Evolutionary conservation across 2,797 vertebrate genomes (phyloP).

Genomic region (Miichthys miiuy): DNA sequence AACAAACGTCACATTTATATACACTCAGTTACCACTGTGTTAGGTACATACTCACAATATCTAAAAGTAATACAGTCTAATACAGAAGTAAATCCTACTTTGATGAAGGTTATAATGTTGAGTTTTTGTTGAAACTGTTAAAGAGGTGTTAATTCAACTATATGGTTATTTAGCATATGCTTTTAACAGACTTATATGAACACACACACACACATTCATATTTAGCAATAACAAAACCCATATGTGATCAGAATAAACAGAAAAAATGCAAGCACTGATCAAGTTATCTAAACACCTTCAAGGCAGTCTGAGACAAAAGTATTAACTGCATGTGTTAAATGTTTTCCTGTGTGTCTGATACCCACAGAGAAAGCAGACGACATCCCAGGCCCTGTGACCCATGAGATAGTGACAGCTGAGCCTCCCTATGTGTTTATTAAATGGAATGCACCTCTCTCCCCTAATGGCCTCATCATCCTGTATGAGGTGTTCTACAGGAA

Average conservation of each 20-base stretch:
- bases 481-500: slow-evolving; percentile 95
- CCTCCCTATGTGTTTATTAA: slow-evolving; percentile 86
- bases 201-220: not conserved
- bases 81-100: not conserved
- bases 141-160: not conserved
- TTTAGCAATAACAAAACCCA: not conserved
- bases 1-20: not conserved
- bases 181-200: not conserved
- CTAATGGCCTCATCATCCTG: slow-evolving; percentile 95
- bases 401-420: slow-evolving; percentile 88
- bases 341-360: slow-evolving; percentile 14
- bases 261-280: not conserved
- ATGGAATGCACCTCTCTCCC: slow-evolving; percentile 92
- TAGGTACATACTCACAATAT: not conserved
- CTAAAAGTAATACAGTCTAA: not conserved
- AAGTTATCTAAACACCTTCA: not conserved
- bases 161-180: not conserved
- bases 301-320: not conserved
- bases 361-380: slow-evolving; percentile 93
- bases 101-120: not conserved
- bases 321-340: not conserved
- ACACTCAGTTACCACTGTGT: not conserved
- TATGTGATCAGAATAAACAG: not conserved
- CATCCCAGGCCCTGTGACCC: slow-evolving; percentile 88
- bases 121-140: not conserved